Conservation (phyloP, 2,888 invertebrate genomes). For the Mycalesis mineus region DNA sequence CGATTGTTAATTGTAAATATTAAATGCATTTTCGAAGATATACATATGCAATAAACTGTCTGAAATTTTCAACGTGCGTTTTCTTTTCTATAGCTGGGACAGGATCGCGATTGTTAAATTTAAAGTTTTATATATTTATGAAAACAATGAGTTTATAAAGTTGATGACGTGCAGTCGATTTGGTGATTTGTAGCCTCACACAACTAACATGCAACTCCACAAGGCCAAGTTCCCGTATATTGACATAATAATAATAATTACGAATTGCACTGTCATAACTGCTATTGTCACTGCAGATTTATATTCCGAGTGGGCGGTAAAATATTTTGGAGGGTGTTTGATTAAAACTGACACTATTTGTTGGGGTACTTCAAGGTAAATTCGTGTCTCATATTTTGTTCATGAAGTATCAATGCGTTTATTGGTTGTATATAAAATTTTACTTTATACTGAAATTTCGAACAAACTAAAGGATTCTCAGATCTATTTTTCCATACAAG, state of each 20-base stretch:
- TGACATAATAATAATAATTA: constrained; percentile 69
- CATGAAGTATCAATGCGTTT: no score
- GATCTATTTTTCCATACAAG: no score
- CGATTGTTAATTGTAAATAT: constrained; percentile 74
- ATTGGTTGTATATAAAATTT: no score
- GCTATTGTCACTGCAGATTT: constrained; percentile 74
- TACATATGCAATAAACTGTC: constrained; percentile 76
- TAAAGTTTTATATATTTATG: constrained; percentile 28
- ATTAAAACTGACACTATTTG: background rate
- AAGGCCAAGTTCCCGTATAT: constrained; percentile 78
- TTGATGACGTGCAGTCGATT: constrained; percentile 74
- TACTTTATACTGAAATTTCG: no score
- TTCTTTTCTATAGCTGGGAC: constrained; percentile 60
- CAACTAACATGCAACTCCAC: constrained; percentile 77
- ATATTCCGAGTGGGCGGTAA: background rate
- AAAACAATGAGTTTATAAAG: constrained; percentile 60
- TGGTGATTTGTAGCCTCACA: constrained; percentile 72
- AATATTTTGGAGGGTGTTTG: background rate
- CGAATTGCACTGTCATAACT: constrained; percentile 76
- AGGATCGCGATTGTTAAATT: constrained; percentile 46
- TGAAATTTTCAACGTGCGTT: constrained; percentile 58
- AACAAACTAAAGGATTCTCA: no score
- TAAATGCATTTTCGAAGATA: constrained; percentile 74
- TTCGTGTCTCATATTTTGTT: no score
- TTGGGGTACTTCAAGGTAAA: no score